Percentiles rank a stretch among this genome's conserved stretches.
These are phyloP conservation scores for Chrysoperla carnea DNA, from an alignment of 1,140 invertebrate species.

Conservation along the genomic window DNA sequence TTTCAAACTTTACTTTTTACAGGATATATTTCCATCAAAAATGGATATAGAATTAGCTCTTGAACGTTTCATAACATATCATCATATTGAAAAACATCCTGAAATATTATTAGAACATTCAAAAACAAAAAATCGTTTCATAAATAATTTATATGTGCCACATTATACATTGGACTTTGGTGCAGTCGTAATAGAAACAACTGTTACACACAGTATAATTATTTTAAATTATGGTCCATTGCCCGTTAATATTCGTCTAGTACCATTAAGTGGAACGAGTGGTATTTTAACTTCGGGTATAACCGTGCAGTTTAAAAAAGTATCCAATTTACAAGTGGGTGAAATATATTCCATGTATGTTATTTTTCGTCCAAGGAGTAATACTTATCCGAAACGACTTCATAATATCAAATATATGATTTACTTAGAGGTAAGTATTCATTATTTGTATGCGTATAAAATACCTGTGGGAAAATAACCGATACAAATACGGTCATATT, in stretches of 20 bases:
- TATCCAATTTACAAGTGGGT: constrained; percentile 10
- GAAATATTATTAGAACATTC: constrained; percentile 10
- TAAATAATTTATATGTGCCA: constrained; percentile 17
- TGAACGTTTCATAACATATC: constrained; percentile 18
- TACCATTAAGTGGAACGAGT: background rate
- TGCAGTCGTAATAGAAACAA: constrained; percentile 17
- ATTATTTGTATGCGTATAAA: too few species aligned
- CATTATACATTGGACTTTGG: constrained; percentile 24
- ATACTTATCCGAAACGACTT: constrained; percentile 8
- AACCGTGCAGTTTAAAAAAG: constrained; percentile 13
- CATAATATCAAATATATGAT: constrained; percentile 4
- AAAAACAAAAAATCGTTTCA: constrained; percentile 2
- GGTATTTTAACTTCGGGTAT: constrained; percentile 9
- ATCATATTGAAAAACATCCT: constrained; percentile 13
- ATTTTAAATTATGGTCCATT: constrained; percentile 23
- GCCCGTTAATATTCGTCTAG: constrained; percentile 12
- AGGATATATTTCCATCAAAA: constrained; percentile 10
- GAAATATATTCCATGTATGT: constrained; percentile 14
- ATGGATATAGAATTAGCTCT: constrained; percentile 25
- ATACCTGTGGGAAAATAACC: too few species aligned
- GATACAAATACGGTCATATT: too few species aligned
- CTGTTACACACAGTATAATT: constrained; percentile 10
- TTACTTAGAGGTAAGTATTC: background rate
- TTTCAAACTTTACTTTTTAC: background rate
- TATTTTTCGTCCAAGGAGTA: constrained; percentile 12